These are phyloP conservation scores for Tetramorium bicarinatum DNA, from an alignment of 2,888 invertebrate genomes.

Conservation along the genomic window DNA sequence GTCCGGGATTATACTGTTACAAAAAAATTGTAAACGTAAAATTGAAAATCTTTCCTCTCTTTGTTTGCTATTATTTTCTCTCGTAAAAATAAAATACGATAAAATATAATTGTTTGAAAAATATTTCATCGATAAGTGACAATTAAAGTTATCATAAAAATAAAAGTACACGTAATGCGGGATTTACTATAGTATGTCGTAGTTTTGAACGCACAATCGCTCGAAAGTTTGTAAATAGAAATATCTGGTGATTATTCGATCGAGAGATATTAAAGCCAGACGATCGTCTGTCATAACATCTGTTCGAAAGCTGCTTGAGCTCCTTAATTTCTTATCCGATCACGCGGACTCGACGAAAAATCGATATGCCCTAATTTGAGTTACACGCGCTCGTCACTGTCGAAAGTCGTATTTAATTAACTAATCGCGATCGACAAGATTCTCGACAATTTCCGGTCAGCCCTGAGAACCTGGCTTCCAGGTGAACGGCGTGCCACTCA, in stretches of 20 bases:
- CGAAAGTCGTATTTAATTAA: constrained; percentile 36
- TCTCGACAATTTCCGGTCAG: constrained; percentile 46
- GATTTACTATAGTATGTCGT: neutral
- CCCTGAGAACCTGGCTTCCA: neutral
- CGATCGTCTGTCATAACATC: constrained; percentile 7
- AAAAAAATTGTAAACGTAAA: neutral
- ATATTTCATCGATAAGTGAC: neutral
- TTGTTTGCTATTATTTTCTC: neutral
- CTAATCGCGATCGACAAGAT: constrained; percentile 32
- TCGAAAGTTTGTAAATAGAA: neutral
- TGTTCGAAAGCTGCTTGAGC: constrained; percentile 3
- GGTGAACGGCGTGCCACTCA: neutral
- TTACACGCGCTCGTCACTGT: neutral
- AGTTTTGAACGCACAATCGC: neutral
- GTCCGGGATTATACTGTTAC: neutral
- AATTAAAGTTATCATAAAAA: neutral
- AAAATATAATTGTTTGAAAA: constrained; percentile 2
- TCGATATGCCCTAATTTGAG: neutral
- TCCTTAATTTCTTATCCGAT: constrained; percentile 19
- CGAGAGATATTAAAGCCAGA: constrained; percentile 15
- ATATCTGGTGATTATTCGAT: neutral
- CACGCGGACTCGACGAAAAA: constrained; percentile 9
- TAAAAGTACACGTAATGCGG: neutral
- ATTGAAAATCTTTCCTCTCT: too few relatives aligned
- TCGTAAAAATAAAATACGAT: neutral